A percentile compares a stretch with the other conserved stretches of the same genome.
These are phyloP conservation scores for Alectura lathami DNA, from an alignment of 2,113 vertebrate species.

Conservation along the genomic window DNA sequence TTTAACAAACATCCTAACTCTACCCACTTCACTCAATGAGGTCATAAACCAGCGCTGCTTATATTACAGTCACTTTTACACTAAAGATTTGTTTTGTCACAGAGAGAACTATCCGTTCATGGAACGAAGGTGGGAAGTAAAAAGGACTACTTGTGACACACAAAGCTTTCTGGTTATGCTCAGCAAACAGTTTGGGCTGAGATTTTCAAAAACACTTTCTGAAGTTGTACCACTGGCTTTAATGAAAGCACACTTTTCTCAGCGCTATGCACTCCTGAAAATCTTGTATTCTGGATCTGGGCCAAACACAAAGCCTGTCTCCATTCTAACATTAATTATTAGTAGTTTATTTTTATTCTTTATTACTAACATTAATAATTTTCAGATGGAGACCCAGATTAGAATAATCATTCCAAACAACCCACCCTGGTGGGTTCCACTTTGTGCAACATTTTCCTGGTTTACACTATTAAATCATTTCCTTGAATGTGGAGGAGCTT, in stretches of 20 bases:
- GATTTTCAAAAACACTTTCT: constrained; percentile 22
- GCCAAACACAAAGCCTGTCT: constrained; percentile 21
- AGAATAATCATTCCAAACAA: constrained; percentile 5
- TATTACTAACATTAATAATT: constrained; percentile 8
- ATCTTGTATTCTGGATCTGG: neutral
- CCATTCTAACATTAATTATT: constrained; percentile 39
- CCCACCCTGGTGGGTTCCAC: neutral
- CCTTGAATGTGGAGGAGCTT: neutral
- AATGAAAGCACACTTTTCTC: constrained; percentile 17
- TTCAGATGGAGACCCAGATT: constrained; percentile 27
- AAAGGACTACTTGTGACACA: constrained; percentile 44
- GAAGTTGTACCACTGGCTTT: neutral
- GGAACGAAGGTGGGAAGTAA: constrained; percentile 23
- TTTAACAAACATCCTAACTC: constrained; percentile 57
- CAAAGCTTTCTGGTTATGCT: constrained; percentile 54
- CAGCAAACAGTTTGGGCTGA: constrained; percentile 32
- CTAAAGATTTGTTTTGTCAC: constrained; percentile 64
- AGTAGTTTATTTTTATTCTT: constrained; percentile 26
- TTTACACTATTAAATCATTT: constrained; percentile 15
- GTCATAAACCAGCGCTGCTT: constrained; percentile 44
- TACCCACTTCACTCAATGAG: constrained; percentile 7
- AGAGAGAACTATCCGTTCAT: constrained; percentile 22
- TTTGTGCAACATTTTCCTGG: constrained; percentile 1
- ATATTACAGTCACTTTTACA: constrained; percentile 61
- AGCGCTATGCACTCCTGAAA: neutral